Evolutionary conservation across 2,113 vertebrate species (phyloP).

Genomic region (Oreotrochilus melanogaster): DNA sequence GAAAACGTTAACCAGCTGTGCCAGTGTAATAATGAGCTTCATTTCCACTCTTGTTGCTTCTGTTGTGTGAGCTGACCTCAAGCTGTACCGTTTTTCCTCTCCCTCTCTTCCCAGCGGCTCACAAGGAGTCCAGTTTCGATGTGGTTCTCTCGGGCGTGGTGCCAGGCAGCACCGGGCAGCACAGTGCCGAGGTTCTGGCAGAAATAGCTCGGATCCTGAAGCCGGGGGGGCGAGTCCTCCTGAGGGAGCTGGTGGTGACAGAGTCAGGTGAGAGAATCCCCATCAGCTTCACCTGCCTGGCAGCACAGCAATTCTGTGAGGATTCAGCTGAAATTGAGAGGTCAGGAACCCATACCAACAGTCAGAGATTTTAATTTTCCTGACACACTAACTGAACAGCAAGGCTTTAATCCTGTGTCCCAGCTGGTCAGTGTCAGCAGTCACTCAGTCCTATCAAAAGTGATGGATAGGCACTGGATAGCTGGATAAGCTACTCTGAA

Average conservation of each 20-base stretch:
- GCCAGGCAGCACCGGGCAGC: conserved; percentile 78
- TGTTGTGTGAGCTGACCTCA: not conserved
- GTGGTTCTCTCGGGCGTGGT: conserved; percentile 85
- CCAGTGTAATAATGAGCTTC: conserved; percentile 79
- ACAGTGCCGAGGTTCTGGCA: conserved; percentile 83
- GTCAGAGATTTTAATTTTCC: not conserved
- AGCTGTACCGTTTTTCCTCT: not conserved
- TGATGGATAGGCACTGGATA: not conserved
- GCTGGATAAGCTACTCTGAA: not conserved
- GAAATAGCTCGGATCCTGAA: conserved; percentile 90
- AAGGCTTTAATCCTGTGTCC: not conserved
- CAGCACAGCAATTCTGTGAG: not conserved
- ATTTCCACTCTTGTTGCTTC: not conserved
- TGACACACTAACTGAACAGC: not conserved
- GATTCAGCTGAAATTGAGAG: not conserved
- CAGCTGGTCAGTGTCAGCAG: not conserved
- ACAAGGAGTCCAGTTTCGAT: conserved; percentile 86
- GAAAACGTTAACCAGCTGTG: conserved; percentile 87
- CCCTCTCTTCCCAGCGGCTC: conserved; percentile 80
- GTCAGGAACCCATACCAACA: rapidly evolving
- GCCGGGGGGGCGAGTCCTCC: conserved; percentile 86
- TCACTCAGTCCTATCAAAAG: not conserved
- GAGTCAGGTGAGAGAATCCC: conserved; percentile 68
- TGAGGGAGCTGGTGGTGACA: conserved; percentile 85
- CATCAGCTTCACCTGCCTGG: not conserved